Percentiles rank a stretch among this genome's conserved stretches.
Evolutionary conservation across 23 tunicate species (phyloP).

Genomic region (Pegea sp.): DNA sequence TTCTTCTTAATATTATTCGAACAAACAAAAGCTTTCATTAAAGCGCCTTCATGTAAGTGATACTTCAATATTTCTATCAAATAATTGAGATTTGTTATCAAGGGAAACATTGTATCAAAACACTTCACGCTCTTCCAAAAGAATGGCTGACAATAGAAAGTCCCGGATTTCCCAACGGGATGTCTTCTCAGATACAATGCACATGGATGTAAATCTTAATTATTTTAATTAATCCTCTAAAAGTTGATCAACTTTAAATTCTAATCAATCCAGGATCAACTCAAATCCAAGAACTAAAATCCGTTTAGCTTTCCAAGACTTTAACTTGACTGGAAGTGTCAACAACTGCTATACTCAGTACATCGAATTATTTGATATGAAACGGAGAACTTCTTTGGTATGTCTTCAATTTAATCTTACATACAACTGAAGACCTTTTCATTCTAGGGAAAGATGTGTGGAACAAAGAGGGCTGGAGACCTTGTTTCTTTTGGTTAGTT

Average conservation of each 20-base stretch:
- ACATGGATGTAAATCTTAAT: background rate
- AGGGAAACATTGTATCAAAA: background rate
- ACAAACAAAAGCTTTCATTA: too few relatives aligned
- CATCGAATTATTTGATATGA: background rate
- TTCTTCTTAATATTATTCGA: too few relatives aligned
- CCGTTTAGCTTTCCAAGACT: background rate
- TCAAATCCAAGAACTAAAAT: background rate
- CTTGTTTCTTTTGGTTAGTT: background rate
- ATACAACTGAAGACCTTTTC: background rate
- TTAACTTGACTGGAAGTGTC: background rate
- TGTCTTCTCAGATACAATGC: slow-evolving; percentile 2
- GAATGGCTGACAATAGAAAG: background rate
- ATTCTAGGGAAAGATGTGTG: background rate
- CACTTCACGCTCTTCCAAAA: background rate
- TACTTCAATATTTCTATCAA: too few relatives aligned
- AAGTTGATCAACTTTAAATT: background rate
- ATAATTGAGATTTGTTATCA: too few relatives aligned
- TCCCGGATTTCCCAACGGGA: background rate
- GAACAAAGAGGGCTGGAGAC: background rate
- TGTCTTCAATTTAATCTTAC: background rate
- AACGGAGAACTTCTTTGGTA: background rate
- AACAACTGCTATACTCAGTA: background rate
- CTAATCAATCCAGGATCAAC: background rate
- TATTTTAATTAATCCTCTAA: background rate
- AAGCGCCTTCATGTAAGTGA: too few relatives aligned